phyloP scores from a whole-genome alignment of 2,888 invertebrate genomes.

The Athrips mouffetella region DNA sequence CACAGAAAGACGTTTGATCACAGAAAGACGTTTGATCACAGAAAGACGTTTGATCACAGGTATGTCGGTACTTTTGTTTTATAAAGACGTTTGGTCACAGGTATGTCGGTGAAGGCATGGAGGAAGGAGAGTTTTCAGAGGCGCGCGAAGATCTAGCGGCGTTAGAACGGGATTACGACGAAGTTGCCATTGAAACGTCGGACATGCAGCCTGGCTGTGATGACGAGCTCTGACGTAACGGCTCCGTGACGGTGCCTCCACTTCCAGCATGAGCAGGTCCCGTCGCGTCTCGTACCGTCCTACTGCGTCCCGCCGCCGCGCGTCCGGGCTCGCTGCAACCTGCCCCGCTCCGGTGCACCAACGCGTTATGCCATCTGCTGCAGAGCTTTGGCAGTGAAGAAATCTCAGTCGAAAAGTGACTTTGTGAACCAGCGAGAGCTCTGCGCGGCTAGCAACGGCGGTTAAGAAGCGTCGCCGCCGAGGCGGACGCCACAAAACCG shows the following conservation, averaged over 20 bases:
- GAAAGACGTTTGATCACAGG: no score
- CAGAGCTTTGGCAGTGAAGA: neutral
- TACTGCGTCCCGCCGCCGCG: conserved; percentile 21
- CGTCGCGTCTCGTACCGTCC: neutral
- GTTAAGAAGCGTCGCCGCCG: conserved; percentile 48
- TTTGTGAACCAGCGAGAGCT: neutral
- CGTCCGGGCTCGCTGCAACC: conserved; percentile 17
- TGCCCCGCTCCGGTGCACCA: conserved; percentile 10
- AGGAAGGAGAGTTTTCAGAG: conserved; percentile 89
- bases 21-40: no score
- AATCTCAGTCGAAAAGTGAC: neutral
- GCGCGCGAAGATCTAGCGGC: conserved; percentile 88
- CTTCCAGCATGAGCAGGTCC: conserved; percentile 23
- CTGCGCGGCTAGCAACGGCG: conserved; percentile 30
- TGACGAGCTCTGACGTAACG: conserved; percentile 53
- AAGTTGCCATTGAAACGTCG: conserved; percentile 82
- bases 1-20: no score
- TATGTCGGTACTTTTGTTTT: neutral
- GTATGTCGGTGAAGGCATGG: conserved; percentile 91
- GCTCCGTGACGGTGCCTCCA: conserved; percentile 7
- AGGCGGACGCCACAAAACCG: conserved; percentile 69
- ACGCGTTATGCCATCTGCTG: conserved; percentile 11
- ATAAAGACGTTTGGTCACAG: conserved; percentile 42
- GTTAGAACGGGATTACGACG: conserved; percentile 85
- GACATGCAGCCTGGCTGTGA: conserved; percentile 62